Base-by-base conservation (phyloP, 2,797 vertebrate genomes). In the Echiichthys vipera region DNA sequence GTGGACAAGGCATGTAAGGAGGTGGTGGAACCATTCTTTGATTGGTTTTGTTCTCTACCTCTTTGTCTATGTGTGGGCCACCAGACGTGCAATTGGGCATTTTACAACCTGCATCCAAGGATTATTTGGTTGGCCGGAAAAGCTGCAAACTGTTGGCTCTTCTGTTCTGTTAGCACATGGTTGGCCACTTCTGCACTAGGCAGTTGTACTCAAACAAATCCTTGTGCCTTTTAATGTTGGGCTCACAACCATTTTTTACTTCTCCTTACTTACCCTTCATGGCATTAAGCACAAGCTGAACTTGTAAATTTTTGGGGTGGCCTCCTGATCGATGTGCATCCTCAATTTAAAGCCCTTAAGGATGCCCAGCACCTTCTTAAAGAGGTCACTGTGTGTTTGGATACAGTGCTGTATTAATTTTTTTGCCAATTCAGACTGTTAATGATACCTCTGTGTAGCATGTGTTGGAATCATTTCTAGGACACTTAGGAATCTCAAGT, bases 91-190 rank as follows among this genome's bases (percentile, higher is more conserved):
- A 27, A 10, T 13, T 51, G 37, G 30, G 27, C 11, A n/a, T n/a
- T n/a, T n/a, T n/a, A 39, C 1, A 9, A 7, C 5, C 53, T 56
- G 54, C 37, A n/a, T n/a, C n/a, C n/a, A n/a, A n/a, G n/a, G n/a
- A 54, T 5, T 65, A 12, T 54, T 76, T 47, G 34, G 39, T 42
- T 47, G 2, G 12, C 18, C 37, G 27, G 24, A 73, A 76, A 66
- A 71, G 29, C 27, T 56, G 37, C 18, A 65, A 22, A 45, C 11
- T 42, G 22, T 32, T 49, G 32, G 46, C 6, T 49, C 40, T 61
- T 22, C n/a, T 9, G n/a, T n/a, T n/a, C n/a, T n/a, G n/a, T n/a
- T 25, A 18, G 22, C 8, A 37, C 5, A 25, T 22, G 25, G 53
- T 0, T 51, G 54, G 12, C 37, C 18, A 15, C 36, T 4, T 46